Evolutionary conservation across 2,888 invertebrate genomes (phyloP), one percentile per base, ranked within the genome.

Genomic region (Glaucopsyche alexis): DNA sequence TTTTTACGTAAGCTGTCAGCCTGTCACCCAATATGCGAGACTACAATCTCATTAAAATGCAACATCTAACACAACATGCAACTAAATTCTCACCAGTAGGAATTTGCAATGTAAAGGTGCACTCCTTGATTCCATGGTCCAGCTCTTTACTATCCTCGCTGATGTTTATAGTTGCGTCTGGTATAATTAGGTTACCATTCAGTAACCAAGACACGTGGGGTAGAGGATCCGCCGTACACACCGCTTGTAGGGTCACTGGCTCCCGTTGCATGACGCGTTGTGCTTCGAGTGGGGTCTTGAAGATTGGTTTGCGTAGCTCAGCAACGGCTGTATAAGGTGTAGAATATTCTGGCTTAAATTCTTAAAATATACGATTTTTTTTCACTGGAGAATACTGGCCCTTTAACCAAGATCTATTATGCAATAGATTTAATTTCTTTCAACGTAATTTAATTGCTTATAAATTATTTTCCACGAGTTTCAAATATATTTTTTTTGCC

Each of bases 141-240:
- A 95, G 93, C 60, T 95, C 95, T 79, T 95, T 95, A 77, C 94
- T 93, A 64, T 95, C 94, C 72, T 95, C 88, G 75, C 95, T 94
- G 49, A 95, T 89, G 71, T 95, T 91, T 42, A 96, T 93, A 71
- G 94, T 95, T 6, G 95, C 95, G 78, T 95, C 95, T 5, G 94
- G 92, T 1, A 93, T 87, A 40, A 97, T 91, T 80, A 95, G 95
- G 67, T 93, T 90, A 5, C 96, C 97, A 81, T 97, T 95, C 80
- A 96, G 95, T 50, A 95, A 94, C 99, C 99, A 99, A 75, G 95
- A 94, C 69, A 97, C 95, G 78, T 97, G 96, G 0, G 99, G 99
- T 76, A 95, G 93, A 0, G 99, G 99, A 91, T 98, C 97, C 8
- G 98, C 99, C 47, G 96, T 95, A 80, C 98, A 95, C 19, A 96